Conservation (phyloP, 2,113 vertebrate species). For the Calypte anna region DNA sequence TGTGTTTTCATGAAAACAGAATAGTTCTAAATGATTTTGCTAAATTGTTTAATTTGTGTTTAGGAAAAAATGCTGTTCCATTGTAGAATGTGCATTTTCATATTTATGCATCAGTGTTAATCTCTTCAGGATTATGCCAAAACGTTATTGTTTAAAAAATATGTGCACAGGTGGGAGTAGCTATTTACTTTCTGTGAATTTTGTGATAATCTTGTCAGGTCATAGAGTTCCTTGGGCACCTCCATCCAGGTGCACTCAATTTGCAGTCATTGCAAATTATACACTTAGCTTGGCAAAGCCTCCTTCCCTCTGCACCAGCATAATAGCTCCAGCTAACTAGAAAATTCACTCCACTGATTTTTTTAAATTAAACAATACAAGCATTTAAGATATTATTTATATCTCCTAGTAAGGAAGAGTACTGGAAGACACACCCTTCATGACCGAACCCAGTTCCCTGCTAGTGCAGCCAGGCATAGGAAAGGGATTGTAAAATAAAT, state of each 20-base stretch:
- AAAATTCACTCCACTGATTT: slow-evolving; percentile 21
- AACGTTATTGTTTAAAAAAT: background rate
- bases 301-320: background rate
- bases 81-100: background rate
- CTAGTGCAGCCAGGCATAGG: background rate
- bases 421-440: background rate
- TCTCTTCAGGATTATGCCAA: background rate
- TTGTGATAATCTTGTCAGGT: background rate
- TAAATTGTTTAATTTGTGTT: background rate
- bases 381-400: slow-evolving; percentile 47
- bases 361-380: slow-evolving; percentile 30
- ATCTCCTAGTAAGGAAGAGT: background rate
- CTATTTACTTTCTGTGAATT: background rate
- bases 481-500: background rate
- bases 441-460: background rate
- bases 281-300: background rate
- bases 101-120: background rate
- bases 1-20: background rate
- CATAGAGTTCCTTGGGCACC: background rate
- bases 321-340: background rate
- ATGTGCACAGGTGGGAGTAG: background rate
- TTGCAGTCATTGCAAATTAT: background rate
- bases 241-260: slow-evolving; percentile 17
- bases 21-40: background rate
- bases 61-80: background rate